Base-by-base conservation (phyloP, 2,888 invertebrate genomes). In the Nomada flava region DNA sequence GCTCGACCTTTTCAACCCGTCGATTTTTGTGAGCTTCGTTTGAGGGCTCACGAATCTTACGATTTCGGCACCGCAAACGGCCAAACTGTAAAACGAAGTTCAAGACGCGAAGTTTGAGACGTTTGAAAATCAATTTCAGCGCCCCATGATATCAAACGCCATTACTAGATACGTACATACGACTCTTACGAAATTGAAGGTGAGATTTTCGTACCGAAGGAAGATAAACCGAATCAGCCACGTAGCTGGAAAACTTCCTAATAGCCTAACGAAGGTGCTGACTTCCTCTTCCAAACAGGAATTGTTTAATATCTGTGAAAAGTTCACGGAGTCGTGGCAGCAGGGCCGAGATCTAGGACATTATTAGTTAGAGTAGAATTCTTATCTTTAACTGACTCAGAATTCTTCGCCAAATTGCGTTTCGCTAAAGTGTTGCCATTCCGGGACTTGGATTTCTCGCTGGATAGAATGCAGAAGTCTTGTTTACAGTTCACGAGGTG, bases 291-390 rank as follows among this genome's bases (percentile, higher is more conserved):
- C 11, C 26, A 26, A 26, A 29, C 20, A 26, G 2, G 55, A 1
- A 62, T 76, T 26, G 55, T 67, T 68, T 69, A 57, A 76, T 78
- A 78, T 76, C 68, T 78, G 76, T 29, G 26, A 75, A 26, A 78
- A 78, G 76, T 78, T 78, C 68, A n/a, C 42, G 18, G 15, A 55
- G 55, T 63, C 50, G 36, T 23, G 76, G 44, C 36, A 55, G 15
- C 67, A 11, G 53, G 13, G 67, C 53, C 29, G 60, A 50, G 26
- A 67, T 75, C 76, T 18, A 36, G 67, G 52, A 10, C 44, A 55
- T 75, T 78, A 50, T 75, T 67, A 68, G 67, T 68, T 75, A 63
- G 42, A 63, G 36, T 10, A 20, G 26, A 20, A 75, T 50, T 55
- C 76, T 78, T 75, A 63, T 75, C 76, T 68, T 57, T 63, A 68